These are phyloP conservation scores for Sandelia bainsii DNA, from an alignment of 2,797 vertebrate species.

Conservation along the genomic window DNA sequence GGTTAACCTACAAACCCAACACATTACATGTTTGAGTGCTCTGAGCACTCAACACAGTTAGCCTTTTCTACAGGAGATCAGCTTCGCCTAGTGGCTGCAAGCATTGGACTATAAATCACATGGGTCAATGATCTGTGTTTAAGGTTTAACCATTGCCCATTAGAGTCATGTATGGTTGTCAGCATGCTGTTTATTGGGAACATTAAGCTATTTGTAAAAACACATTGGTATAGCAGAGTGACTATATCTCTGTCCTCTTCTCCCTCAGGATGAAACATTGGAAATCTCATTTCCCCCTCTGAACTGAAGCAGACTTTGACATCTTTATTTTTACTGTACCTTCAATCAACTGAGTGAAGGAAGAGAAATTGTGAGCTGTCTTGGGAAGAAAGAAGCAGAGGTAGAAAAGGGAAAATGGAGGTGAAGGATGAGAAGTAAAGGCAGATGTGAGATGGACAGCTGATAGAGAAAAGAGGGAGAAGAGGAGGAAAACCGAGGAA, in stretches of 20 bases:
- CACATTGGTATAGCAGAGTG: constrained; percentile 1
- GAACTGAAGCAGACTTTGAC: constrained; percentile 44
- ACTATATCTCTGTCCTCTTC: constrained; percentile 8
- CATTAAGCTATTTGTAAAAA: constrained; percentile 58
- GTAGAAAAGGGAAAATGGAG: constrained; percentile 4
- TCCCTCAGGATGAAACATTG: constrained; percentile 20
- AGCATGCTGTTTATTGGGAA: constrained; percentile 56
- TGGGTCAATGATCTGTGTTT: constrained; percentile 64
- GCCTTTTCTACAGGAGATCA: constrained; percentile 22
- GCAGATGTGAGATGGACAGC: constrained; percentile 45
- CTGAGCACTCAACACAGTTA: background rate
- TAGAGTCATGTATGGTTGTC: constrained; percentile 67
- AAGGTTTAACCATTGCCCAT: constrained; percentile 63
- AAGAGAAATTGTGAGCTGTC: constrained; percentile 37
- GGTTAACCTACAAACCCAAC: background rate
- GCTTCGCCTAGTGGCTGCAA: constrained; percentile 13
- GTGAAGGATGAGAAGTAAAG: constrained; percentile 27
- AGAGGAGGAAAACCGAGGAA: constrained; percentile 46
- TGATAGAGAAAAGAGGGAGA: constrained; percentile 48
- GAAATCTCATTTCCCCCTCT: constrained; percentile 13
- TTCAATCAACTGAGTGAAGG: constrained; percentile 46
- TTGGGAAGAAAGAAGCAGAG: background rate
- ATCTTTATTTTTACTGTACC: constrained; percentile 63
- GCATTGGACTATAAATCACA: constrained; percentile 66
- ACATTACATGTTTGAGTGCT: background rate